These are phyloP conservation scores for Gymnoscopelus microlampas DNA, from an alignment of 2,797 vertebrate species.

Conservation along the genomic window DNA sequence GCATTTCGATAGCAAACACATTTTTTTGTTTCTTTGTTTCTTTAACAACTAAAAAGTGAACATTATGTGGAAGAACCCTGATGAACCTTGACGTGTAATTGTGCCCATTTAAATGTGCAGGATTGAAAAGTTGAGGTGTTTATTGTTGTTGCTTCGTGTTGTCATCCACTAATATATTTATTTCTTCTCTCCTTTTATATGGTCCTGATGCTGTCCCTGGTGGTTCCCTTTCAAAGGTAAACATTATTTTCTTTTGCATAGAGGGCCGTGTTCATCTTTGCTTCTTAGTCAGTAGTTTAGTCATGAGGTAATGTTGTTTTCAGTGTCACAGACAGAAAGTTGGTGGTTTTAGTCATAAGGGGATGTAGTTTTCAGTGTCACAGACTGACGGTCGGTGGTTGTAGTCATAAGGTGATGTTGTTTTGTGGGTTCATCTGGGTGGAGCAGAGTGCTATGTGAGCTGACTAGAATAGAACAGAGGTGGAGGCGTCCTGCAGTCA, in stretches of 20 bases:
- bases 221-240: conserved; percentile 40
- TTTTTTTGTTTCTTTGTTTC: too few relatives aligned
- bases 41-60: not conserved
- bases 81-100: conserved; percentile 5
- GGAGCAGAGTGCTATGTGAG: conserved; percentile 19
- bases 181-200: conserved; percentile 9
- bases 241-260: not conserved
- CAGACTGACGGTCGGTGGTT: too few relatives aligned
- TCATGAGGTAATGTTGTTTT: too few relatives aligned
- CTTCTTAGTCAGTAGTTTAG: not conserved
- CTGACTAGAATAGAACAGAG: conserved; percentile 17
- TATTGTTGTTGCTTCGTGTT: not conserved
- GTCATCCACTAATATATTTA: not conserved
- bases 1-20: too few relatives aligned
- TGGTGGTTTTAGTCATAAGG: not conserved
- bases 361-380: too few relatives aligned
- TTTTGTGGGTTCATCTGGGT: conserved; percentile 9
- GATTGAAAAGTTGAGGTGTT: not conserved
- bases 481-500: conserved; percentile 15
- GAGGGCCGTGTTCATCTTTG: too few relatives aligned
- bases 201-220: conserved; percentile 10
- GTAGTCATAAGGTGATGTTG: not conserved
- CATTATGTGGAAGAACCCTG: not conserved
- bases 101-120: not conserved
- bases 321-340: not conserved